Base-by-base conservation (phyloP, 2,797 vertebrate species). In the Lates japonicus region DNA sequence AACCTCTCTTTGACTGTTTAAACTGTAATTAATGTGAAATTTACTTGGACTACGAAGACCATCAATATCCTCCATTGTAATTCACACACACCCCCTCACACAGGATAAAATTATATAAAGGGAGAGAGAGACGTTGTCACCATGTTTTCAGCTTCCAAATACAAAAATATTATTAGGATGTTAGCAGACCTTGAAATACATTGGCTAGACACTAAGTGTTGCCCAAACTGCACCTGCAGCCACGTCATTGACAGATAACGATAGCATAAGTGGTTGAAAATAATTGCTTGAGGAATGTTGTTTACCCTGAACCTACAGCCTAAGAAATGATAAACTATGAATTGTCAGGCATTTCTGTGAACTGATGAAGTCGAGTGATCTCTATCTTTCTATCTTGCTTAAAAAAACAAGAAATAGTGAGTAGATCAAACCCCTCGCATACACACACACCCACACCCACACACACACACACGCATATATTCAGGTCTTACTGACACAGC, bases 141-240 rank as follows among this genome's bases (percentile, higher is more conserved):
- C 64, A 10, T 88, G 88, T 93, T 92, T 93, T 90, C 72, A 87
- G 80, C 86, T 88, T 82, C 81, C 77, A 88, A 89, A 88, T 61
- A 85, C 78, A 89, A 90, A 92, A 92, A 94, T 93, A 93, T 93
- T 92, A 87, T 94, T 92, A 84, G 81, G 86, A 77, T 86, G 73
- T 83, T 82, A 87, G 79, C 83, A 92, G 93, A 90, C 93, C 93
- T 94, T 95, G 93, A 91, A 88, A 89, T 91, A 81, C 84, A 90
- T 89, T 68, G 87, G 89, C 88, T 82, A 92, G 90, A 93, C 90
- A 76, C 85, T 86, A 85, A 90, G 86, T 88, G 90, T 91, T 93
- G 83, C 83, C 70, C 86, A 87, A 86, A 73, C 93, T 92, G 93
- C 92, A 94, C 92, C 93, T 95, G 93, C 81, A 84, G 84, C 80